Conservation (phyloP, 2,888 invertebrate genomes). For the Phyllotreta striolata region DNA sequence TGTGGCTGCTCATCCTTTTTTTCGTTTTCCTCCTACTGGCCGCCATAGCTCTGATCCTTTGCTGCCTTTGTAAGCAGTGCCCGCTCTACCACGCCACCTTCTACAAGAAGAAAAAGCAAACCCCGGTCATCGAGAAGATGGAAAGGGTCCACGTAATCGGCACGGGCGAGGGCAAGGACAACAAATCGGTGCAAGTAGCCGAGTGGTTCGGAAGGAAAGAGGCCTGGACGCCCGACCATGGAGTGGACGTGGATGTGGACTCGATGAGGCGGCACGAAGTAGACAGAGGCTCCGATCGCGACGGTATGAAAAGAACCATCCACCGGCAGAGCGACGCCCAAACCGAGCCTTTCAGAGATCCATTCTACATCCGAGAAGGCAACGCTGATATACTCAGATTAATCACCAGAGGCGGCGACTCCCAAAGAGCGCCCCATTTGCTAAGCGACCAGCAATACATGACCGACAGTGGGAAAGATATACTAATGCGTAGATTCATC, state of each 20-base stretch:
- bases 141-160: slow-evolving; percentile 61
- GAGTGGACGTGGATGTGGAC: slow-evolving; percentile 67
- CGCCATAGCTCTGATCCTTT: slow-evolving; percentile 76
- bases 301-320: slow-evolving; percentile 47
- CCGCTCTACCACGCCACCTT: slow-evolving; percentile 82
- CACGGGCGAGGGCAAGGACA: slow-evolving; percentile 68
- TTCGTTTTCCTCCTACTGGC: slow-evolving; percentile 78
- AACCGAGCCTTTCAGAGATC: slow-evolving; percentile 64
- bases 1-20: slow-evolving; percentile 80
- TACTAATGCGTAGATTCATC: slow-evolving; percentile 83
- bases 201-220: slow-evolving; percentile 81
- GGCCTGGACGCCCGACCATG: slow-evolving; percentile 83
- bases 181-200: slow-evolving; percentile 79
- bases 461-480: slow-evolving; percentile 81
- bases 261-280: slow-evolving; percentile 80
- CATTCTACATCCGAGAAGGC: slow-evolving; percentile 83
- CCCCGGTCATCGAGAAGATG: slow-evolving; percentile 68
- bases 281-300: slow-evolving; percentile 77
- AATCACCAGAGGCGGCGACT: slow-evolving; percentile 68
- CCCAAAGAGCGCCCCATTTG: slow-evolving; percentile 58
- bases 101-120: slow-evolving; percentile 77
- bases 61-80: slow-evolving; percentile 86
- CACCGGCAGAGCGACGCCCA: slow-evolving; percentile 48
- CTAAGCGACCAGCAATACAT: slow-evolving; percentile 60
- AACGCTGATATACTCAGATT: slow-evolving; percentile 84